Percentiles rank a stretch among this genome's conserved stretches.
Evolutionary conservation across 2,888 invertebrate genomes (phyloP).

Genomic region (Biston betularia): DNA sequence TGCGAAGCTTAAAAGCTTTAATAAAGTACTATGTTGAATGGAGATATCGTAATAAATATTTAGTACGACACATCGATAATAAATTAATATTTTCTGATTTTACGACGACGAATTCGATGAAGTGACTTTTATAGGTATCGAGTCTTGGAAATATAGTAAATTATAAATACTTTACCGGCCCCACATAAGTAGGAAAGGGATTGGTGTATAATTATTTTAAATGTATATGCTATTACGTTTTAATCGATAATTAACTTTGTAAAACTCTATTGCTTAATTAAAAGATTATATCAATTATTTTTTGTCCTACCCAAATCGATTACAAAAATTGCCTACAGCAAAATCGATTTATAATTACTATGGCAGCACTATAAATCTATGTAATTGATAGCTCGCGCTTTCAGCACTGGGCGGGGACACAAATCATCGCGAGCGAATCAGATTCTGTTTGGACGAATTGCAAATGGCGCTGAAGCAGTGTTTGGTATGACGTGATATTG

Average conservation of each 20-base stretch:
- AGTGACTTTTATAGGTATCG: constrained; percentile 14
- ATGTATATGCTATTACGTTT: no score
- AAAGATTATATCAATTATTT: constrained; percentile 1
- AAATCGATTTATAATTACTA: constrained; percentile 37
- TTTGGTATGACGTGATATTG: constrained; percentile 44
- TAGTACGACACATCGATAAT: constrained; percentile 34
- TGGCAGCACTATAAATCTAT: constrained; percentile 47
- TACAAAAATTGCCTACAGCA: constrained; percentile 31
- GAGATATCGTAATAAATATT: constrained; percentile 42
- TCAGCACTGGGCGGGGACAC: constrained; percentile 51
- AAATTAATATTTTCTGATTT: constrained; percentile 24
- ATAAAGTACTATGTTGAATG: constrained; percentile 42
- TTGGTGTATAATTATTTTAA: not conserved
- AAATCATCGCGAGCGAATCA: constrained; percentile 58
- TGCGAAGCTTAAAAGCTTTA: constrained; percentile 36
- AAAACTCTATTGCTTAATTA: constrained; percentile 4
- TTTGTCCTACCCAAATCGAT: constrained; percentile 17
- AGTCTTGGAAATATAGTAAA: constrained; percentile 2
- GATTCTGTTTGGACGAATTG: constrained; percentile 51
- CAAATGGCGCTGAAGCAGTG: constrained; percentile 58
- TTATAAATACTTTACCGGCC: not conserved
- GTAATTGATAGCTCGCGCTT: constrained; percentile 56
- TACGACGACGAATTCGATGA: constrained; percentile 27
- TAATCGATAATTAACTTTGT: not conserved
- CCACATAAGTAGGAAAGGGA: not conserved